Evolutionary conservation across 2,888 invertebrate species (phyloP).

Genomic region (Leucoma salicis): DNA sequence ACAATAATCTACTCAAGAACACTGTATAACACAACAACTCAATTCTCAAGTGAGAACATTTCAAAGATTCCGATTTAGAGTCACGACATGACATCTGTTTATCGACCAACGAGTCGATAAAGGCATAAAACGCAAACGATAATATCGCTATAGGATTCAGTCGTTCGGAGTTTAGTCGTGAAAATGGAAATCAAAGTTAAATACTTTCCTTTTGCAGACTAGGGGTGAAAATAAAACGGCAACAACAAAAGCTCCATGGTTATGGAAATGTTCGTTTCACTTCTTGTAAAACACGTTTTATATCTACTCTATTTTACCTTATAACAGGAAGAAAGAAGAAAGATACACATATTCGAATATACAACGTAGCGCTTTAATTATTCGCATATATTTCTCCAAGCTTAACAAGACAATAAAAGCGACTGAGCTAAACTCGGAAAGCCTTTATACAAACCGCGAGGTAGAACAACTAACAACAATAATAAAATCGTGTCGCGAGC

Average conservation of each 20-base stretch:
- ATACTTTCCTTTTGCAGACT: conserved; percentile 27
- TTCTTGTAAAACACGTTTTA: no score
- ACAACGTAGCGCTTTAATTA: conserved; percentile 45
- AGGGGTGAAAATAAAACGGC: conserved; percentile 20
- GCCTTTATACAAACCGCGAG: conserved; percentile 48
- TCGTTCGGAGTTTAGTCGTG: conserved; percentile 23
- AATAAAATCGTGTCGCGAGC: conserved; percentile 57
- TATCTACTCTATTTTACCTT: no score
- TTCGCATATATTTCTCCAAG: conserved; percentile 48
- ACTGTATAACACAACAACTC: background rate
- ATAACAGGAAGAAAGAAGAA: no score
- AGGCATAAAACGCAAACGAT: conserved; percentile 22
- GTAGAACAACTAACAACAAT: conserved; percentile 61
- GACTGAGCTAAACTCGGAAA: conserved; percentile 47
- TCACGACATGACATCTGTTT: conserved; percentile 28
- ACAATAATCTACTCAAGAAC: conserved; percentile 20
- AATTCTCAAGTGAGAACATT: conserved; percentile 4
- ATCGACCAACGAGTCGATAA: conserved; percentile 19
- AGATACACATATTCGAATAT: no score
- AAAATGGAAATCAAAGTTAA: conserved; percentile 41
- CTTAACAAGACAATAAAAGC: conserved; percentile 52
- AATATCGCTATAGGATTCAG: conserved; percentile 28
- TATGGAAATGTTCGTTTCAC: conserved; percentile 12
- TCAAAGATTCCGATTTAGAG: conserved; percentile 21
- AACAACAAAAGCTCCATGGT: conserved; percentile 17